These are phyloP conservation scores for Watsonalla cultraria DNA, from an alignment of 2,888 invertebrate species.

Conservation along the genomic window DNA sequence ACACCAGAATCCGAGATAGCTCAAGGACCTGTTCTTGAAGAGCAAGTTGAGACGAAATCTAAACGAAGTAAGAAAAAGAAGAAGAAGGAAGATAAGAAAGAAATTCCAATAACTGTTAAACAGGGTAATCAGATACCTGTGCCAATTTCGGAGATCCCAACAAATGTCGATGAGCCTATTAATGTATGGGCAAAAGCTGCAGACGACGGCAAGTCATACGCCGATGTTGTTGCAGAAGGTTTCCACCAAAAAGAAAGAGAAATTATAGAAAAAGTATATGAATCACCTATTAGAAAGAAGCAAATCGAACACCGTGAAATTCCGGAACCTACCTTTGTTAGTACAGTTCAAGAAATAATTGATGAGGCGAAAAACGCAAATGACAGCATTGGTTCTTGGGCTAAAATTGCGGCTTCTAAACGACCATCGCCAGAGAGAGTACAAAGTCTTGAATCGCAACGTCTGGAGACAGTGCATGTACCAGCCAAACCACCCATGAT, in stretches of 20 bases:
- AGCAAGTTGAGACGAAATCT: conserved; percentile 35
- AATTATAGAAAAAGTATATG: conserved; percentile 5
- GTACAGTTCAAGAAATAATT: conserved; percentile 8
- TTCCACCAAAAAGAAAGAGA: conserved; percentile 24
- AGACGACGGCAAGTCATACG: conserved; percentile 83
- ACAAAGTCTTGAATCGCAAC: conserved; percentile 26
- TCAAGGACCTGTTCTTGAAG: conserved; percentile 21
- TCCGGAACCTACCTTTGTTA: conserved; percentile 4
- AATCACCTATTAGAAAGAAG: conserved; percentile 15
- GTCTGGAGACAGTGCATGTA: conserved; percentile 12
- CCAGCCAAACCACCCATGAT: conserved; percentile 49
- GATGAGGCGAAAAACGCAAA: conserved; percentile 17
- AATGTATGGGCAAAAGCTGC: conserved; percentile 74
- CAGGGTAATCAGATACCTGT: conserved; percentile 12
- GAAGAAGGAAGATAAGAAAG: conserved; percentile 51
- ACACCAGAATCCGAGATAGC: conserved; percentile 4
- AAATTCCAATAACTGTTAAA: conserved; percentile 10
- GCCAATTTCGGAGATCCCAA: conserved; percentile 7
- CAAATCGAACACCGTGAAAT: conserved; percentile 14
- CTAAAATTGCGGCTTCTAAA: conserved; percentile 60
- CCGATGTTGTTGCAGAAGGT: conserved; percentile 81
- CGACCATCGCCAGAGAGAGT: conserved; percentile 50
- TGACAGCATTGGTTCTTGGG: conserved; percentile 50
- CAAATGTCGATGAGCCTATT: conserved; percentile 19
- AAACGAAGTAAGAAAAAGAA: conserved; percentile 58